phyloP scores from a whole-genome alignment of 1,140 invertebrate species.

The Archivesica marissinica region DNA sequence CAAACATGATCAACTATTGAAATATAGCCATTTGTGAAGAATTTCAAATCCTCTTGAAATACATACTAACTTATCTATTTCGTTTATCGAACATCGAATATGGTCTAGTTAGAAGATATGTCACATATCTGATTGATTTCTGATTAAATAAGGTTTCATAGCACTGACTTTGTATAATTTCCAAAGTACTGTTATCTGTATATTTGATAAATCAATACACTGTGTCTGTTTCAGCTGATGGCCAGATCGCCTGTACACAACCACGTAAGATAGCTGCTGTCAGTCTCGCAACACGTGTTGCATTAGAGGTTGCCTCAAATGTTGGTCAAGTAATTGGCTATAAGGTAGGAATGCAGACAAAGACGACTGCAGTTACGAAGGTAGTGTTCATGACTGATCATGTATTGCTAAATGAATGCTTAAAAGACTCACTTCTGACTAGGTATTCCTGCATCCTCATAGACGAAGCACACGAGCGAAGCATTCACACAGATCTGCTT shows the following conservation, averaged over 20 bases:
- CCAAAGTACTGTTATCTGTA: background rate
- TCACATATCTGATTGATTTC: background rate
- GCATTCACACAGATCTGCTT: slow-evolving; percentile 96
- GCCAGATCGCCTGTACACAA: slow-evolving; percentile 89
- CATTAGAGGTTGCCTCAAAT: slow-evolving; percentile 74
- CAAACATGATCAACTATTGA: background rate
- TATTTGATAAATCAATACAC: background rate
- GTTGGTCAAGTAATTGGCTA: slow-evolving; percentile 80
- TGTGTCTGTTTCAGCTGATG: slow-evolving; percentile 83
- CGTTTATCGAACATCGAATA: background rate
- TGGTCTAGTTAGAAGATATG: background rate
- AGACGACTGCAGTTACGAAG: slow-evolving; percentile 87
- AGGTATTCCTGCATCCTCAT: slow-evolving; percentile 93
- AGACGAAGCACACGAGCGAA: slow-evolving; percentile 99
- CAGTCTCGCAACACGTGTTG: slow-evolving; percentile 78
- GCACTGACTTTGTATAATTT: background rate
- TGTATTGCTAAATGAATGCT: slow-evolving; percentile 97
- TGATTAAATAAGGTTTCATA: background rate
- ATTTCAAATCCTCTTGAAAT: background rate
- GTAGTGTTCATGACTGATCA: slow-evolving; percentile 99
- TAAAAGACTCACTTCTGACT: slow-evolving; percentile 86
- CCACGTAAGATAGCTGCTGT: slow-evolving; percentile 82
- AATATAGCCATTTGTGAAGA: background rate
- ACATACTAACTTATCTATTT: background rate
- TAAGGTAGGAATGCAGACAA: slow-evolving; percentile 89